A percentile compares a stretch with the other conserved stretches of the same genome.
Conservation (phyloP, 2,888 invertebrate species). For the Caenorhabditis sinica region DNA sequence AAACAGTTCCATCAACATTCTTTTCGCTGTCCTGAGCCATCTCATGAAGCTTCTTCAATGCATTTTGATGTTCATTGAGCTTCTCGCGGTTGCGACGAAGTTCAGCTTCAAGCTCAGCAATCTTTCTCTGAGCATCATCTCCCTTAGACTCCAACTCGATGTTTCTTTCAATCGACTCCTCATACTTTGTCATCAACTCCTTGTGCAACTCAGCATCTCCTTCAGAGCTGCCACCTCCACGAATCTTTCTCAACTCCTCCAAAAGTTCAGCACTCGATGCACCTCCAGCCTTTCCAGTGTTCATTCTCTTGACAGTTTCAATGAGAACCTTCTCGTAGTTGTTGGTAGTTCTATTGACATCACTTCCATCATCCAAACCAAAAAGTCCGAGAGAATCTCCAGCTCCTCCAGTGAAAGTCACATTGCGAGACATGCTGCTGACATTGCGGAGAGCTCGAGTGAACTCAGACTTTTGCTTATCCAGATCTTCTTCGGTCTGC, state of each 20-base stretch:
- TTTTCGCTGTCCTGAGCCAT: constrained; percentile 78
- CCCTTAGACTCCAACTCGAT: constrained; percentile 82
- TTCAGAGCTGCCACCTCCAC: constrained; percentile 66
- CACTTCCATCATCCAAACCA: constrained; percentile 65
- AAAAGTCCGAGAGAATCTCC: constrained; percentile 48
- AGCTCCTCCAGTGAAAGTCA: constrained; percentile 48
- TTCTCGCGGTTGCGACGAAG: constrained; percentile 80
- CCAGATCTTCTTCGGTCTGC: constrained; percentile 76
- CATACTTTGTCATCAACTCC: constrained; percentile 83
- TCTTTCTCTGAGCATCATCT: constrained; percentile 80
- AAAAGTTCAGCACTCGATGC: constrained; percentile 69
- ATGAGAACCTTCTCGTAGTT: constrained; percentile 77
- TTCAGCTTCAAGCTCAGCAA: constrained; percentile 81
- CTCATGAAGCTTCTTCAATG: constrained; percentile 81
- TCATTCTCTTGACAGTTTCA: constrained; percentile 76
- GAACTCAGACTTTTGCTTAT: constrained; percentile 78
- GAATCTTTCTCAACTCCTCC: constrained; percentile 72
- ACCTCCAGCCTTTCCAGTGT: constrained; percentile 59
- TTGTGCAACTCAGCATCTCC: constrained; percentile 80
- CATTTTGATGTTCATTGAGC: constrained; percentile 77
- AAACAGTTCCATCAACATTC: constrained; percentile 62
- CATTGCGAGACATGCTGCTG: constrained; percentile 62
- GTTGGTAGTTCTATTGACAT: constrained; percentile 69
- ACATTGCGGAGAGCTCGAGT: constrained; percentile 76
- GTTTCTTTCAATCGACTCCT: constrained; percentile 82